Conservation (phyloP, 23 tunicate genomes). For the Trididemnum miniatum region DNA sequence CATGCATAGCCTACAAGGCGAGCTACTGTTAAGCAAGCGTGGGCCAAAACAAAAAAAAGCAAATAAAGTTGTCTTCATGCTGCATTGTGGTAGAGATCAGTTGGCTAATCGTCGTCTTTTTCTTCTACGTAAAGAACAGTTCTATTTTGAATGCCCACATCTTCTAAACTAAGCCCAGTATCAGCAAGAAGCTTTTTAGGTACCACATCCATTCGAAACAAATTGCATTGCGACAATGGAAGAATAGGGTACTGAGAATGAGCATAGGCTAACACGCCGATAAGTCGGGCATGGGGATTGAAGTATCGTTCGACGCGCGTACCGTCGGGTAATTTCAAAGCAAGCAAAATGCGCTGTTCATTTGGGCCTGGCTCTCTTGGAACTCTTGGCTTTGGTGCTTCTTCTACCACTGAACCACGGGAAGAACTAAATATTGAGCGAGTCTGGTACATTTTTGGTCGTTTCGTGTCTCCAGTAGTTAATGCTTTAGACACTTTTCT, state of each 20-base stretch:
- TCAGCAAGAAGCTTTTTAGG: slow-evolving; percentile 55
- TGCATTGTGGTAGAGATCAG: no score
- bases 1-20: no score
- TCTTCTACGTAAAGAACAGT: slow-evolving; percentile 85
- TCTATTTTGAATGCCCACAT: slow-evolving; percentile 46
- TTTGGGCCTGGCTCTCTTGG: slow-evolving; percentile 56
- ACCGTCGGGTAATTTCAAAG: slow-evolving; percentile 86
- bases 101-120: slow-evolving; percentile 43
- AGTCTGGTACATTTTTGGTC: slow-evolving; percentile 43
- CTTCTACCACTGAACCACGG: neutral
- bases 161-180: slow-evolving; percentile 26
- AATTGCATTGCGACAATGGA: slow-evolving; percentile 33
- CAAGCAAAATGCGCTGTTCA: slow-evolving; percentile 59
- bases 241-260: slow-evolving; percentile 42
- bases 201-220: slow-evolving; percentile 66
- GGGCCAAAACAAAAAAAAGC: no score
- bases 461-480: slow-evolving; percentile 6
- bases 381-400: slow-evolving; percentile 15
- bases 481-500: slow-evolving; percentile 18
- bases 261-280: slow-evolving; percentile 50
- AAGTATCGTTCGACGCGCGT: slow-evolving; percentile 74
- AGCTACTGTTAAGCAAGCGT: no score
- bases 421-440: slow-evolving; percentile 51
- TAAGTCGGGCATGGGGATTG: slow-evolving; percentile 36
- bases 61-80: no score